Evolutionary conservation across 2,888 invertebrate species (phyloP).

Genomic region (Drosophila tanythrix): DNA sequence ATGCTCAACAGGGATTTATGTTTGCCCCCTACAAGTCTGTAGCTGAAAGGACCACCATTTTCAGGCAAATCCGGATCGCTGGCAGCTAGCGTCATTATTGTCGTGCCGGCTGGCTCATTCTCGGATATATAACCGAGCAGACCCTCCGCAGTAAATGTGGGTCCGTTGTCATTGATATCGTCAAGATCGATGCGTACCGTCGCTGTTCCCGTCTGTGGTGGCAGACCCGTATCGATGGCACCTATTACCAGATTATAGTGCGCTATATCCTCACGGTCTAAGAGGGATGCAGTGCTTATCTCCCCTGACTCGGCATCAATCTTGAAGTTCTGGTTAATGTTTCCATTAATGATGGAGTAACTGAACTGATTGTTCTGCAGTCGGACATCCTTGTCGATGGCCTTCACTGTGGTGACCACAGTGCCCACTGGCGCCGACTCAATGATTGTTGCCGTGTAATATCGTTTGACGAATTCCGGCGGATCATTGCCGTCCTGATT

Average conservation of each 20-base stretch:
- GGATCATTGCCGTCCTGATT: slow-evolving; percentile 98
- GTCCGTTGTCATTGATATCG: slow-evolving; percentile 97
- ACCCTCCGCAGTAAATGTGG: slow-evolving; percentile 90
- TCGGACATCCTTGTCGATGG: slow-evolving; percentile 95
- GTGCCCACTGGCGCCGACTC: slow-evolving; percentile 92
- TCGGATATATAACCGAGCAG: slow-evolving; percentile 92
- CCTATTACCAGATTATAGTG: slow-evolving; percentile 92
- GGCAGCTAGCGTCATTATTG: slow-evolving; percentile 93
- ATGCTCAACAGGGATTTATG: slow-evolving; percentile 91
- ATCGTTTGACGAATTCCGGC: slow-evolving; percentile 93
- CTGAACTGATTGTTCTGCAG: slow-evolving; percentile 96
- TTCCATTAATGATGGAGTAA: slow-evolving; percentile 94
- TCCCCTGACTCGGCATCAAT: slow-evolving; percentile 94
- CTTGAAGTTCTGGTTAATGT: slow-evolving; percentile 92
- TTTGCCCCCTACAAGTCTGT: slow-evolving; percentile 91
- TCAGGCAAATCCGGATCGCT: slow-evolving; percentile 95
- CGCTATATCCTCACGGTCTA: slow-evolving; percentile 93
- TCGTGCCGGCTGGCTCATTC: slow-evolving; percentile 93
- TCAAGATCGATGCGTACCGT: slow-evolving; percentile 91
- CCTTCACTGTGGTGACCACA: slow-evolving; percentile 91
- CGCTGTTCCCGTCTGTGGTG: slow-evolving; percentile 96
- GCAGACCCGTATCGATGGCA: slow-evolving; percentile 94
- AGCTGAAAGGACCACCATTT: slow-evolving; percentile 96
- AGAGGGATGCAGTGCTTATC: slow-evolving; percentile 90
- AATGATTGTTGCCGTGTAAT: slow-evolving; percentile 92